These are phyloP conservation scores for Nasonia giraulti DNA, from an alignment of 1,140 invertebrate species.

Conservation along the genomic window DNA sequence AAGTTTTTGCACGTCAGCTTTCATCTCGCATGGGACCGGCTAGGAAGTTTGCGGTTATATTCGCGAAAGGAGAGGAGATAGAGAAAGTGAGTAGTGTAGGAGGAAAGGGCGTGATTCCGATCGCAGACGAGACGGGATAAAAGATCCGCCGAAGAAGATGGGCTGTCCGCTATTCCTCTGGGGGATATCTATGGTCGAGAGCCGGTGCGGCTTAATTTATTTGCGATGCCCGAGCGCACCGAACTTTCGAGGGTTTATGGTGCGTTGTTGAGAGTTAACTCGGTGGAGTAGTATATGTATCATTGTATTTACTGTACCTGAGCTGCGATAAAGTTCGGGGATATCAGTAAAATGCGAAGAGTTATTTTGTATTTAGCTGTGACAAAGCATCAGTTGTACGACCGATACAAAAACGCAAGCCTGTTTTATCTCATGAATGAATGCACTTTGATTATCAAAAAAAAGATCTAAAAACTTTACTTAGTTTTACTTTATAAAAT, in stretches of 20 bases:
- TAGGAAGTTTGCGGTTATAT: slow-evolving; percentile 23
- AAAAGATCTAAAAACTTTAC: too few relatives aligned
- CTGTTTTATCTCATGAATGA: too few relatives aligned
- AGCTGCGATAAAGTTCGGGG: too few relatives aligned
- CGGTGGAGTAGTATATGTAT: too few relatives aligned
- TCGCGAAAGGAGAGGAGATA: background rate
- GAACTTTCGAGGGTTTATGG: background rate
- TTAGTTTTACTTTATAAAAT: too few relatives aligned
- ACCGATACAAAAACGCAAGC: too few relatives aligned
- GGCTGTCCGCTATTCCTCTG: slow-evolving; percentile 22
- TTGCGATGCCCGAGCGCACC: slow-evolving; percentile 5
- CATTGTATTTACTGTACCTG: too few relatives aligned
- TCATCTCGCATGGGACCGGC: slow-evolving; percentile 12
- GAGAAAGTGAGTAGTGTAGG: background rate
- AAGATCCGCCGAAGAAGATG: slow-evolving; percentile 6
- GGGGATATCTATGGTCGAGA: background rate
- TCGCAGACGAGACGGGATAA: slow-evolving; percentile 7
- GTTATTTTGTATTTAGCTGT: too few relatives aligned
- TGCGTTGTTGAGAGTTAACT: background rate
- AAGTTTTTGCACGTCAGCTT: slow-evolving; percentile 7
- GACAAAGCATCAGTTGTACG: too few relatives aligned
- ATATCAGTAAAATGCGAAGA: too few relatives aligned
- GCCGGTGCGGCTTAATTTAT: slow-evolving; percentile 27
- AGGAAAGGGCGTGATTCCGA: slow-evolving; percentile 10
- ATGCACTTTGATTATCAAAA: too few relatives aligned